Evolutionary conservation across 2,113 vertebrate species (phyloP).

Genomic region (Pluvianellus socialis): DNA sequence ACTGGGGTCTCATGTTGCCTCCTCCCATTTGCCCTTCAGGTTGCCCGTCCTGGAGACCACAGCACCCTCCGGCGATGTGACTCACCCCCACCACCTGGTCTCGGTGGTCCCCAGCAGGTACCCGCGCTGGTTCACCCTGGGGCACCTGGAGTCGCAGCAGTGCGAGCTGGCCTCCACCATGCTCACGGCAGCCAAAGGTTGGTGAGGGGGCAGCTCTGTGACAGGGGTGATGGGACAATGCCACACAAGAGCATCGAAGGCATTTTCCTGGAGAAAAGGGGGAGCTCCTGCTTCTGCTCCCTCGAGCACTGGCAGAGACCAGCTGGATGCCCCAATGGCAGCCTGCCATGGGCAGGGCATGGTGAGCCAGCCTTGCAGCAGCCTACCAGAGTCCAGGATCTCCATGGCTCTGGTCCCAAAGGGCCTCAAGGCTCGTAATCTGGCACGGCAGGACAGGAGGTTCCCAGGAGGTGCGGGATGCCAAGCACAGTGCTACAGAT

Average conservation of each 20-base stretch:
- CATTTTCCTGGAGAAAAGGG: neutral
- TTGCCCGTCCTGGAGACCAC: slow-evolving; percentile 94
- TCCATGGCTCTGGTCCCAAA: neutral
- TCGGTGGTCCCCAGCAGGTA: slow-evolving; percentile 95
- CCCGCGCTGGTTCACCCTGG: slow-evolving; percentile 97
- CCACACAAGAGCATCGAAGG: neutral
- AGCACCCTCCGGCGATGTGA: slow-evolving; percentile 82
- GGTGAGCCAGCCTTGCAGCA: neutral
- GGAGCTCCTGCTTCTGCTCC: neutral
- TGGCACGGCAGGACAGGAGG: neutral
- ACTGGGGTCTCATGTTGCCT: neutral
- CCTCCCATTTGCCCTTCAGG: slow-evolving; percentile 70
- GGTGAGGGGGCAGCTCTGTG: neutral
- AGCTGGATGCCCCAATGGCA: neutral
- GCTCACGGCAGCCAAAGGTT: slow-evolving; percentile 94
- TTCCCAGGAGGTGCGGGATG: neutral
- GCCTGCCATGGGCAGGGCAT: fast-evolving
- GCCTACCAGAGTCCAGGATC: neutral
- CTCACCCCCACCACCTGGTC: slow-evolving; percentile 93
- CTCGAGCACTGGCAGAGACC: neutral
- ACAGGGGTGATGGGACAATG: fast-evolving
- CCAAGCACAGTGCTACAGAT: fast-evolving
- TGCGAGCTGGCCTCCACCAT: slow-evolving; percentile 98
- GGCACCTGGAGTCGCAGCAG: slow-evolving; percentile 98
- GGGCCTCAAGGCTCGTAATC: neutral